Conservation (phyloP, 2,888 invertebrate species). For the Ormyrus pomaceus region DNA sequence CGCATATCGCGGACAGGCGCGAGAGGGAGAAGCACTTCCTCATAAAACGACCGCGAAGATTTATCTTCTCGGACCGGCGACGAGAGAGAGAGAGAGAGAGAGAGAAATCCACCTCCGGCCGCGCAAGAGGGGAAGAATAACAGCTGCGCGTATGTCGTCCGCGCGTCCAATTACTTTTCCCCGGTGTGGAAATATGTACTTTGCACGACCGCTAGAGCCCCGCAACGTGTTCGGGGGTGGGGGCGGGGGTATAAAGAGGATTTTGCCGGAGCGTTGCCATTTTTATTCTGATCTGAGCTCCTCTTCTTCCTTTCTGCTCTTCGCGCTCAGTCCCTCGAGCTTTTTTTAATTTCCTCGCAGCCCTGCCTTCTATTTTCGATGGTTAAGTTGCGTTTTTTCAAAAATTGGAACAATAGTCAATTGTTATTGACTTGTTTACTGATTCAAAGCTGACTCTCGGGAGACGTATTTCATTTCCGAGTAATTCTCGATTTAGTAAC, state of each 20-base stretch:
- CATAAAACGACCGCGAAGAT: slow-evolving; percentile 67
- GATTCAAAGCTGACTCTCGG: too few species aligned
- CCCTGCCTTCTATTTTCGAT: too few species aligned
- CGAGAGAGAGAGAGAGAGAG: slow-evolving; percentile 51
- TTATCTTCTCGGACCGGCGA: slow-evolving; percentile 68
- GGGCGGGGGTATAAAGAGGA: slow-evolving; percentile 39
- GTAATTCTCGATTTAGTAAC: too few species aligned
- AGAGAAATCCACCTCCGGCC: slow-evolving; percentile 52
- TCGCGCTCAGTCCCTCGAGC: too few species aligned
- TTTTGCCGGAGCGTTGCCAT: slow-evolving; percentile 52
- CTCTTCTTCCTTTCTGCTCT: slow-evolving; percentile 1
- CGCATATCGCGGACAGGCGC: slow-evolving; percentile 41
- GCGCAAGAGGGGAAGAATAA: slow-evolving; percentile 63
- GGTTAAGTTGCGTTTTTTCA: too few species aligned
- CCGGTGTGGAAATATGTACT: slow-evolving; percentile 66
- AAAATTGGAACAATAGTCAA: too few species aligned
- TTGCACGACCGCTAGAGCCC: slow-evolving; percentile 60
- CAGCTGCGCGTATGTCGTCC: slow-evolving; percentile 67
- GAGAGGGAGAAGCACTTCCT: slow-evolving; percentile 57
- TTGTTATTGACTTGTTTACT: too few species aligned
- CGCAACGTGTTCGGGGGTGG: neutral
- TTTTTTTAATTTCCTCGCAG: too few species aligned
- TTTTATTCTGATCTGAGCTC: slow-evolving; percentile 51
- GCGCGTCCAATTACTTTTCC: slow-evolving; percentile 70
- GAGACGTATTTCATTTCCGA: too few species aligned